Evolutionary conservation across 2,797 vertebrate species (phyloP), one percentile per base, ranked within the genome.

Genomic region (Geotrypetes seraphini): DNA sequence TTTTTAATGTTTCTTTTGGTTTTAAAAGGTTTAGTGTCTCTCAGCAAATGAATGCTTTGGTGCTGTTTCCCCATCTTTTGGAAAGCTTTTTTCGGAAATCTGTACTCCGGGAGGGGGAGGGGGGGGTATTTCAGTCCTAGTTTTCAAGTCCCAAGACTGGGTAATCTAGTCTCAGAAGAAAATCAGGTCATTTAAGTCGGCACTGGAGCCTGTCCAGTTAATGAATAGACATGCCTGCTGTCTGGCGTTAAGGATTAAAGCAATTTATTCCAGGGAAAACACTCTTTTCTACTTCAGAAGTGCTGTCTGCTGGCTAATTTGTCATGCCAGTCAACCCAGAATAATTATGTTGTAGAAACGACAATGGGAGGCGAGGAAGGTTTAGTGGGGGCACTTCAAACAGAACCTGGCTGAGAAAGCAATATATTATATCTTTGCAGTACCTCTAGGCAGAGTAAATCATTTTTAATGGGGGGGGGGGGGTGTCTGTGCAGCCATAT

Each of bases 151-250:
- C 25, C 25, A 10, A 31, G 15, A 39, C 10, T 21, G 35, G n/a
- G 17, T 39, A 19, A 33, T 8, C 7, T 26, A 7, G 10, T 9
- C 7, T 19, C 24, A 37, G 27, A 5, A 35, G 36, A 55, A n/a
- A 55, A 25, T 26, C 6, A 2, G 44, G 44, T 56, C 36, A 56
- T 67, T 54, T 34, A 43, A 44, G 22, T 39, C 63, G 48, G 50
- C 52, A 37, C 36, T 37, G 50, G 34, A 57, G 41, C 40, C 49
- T 50, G 45, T 53, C 52, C 55, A 63, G 9, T 57, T 61, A 66
- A 57, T 56, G 32, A 52, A 39, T 10, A 48, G 34, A 23, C 48
- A 47, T 2, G 19, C 33, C 8, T 20, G 54, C 28, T 45, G 37
- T 46, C 43, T 46, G 23, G 30, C 6, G 2, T 59, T 43, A 52